A percentile compares a stretch with the other conserved stretches of the same genome.
phyloP scores from a whole-genome alignment of 2,113 vertebrate species.

The Mugil cephalus region DNA sequence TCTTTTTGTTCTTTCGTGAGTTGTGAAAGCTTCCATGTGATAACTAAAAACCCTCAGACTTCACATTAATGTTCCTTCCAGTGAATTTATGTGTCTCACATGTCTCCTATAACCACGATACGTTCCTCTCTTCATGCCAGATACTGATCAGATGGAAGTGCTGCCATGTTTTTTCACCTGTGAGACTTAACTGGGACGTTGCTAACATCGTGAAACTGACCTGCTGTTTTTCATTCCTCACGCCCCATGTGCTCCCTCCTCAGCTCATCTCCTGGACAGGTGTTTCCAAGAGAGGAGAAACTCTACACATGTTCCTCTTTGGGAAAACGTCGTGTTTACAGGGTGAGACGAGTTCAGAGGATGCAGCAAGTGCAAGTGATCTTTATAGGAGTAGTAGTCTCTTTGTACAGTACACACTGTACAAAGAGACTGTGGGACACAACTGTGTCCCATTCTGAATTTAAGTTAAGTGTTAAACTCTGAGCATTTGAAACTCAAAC shows the following conservation, averaged over 20 bases:
- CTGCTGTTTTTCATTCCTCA: slow-evolving; percentile 23
- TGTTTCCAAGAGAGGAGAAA: slow-evolving; percentile 27
- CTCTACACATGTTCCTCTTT: background rate
- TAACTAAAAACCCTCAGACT: too few relatives aligned
- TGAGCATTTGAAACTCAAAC: too few relatives aligned
- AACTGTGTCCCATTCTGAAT: too few relatives aligned
- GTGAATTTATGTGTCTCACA: background rate
- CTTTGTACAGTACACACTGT: too few relatives aligned
- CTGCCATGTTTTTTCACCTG: slow-evolving; percentile 36
- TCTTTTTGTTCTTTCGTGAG: too few relatives aligned
- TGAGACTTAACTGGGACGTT: background rate
- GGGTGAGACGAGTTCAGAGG: too few relatives aligned
- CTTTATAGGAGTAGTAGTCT: too few relatives aligned
- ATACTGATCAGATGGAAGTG: slow-evolving; percentile 2
- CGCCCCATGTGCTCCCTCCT: slow-evolving; percentile 7
- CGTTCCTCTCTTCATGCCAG: background rate
- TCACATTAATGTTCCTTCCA: slow-evolving; percentile 1
- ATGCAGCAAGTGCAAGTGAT: too few relatives aligned
- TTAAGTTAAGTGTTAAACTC: too few relatives aligned
- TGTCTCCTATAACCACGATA: slow-evolving; percentile 7
- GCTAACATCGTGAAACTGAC: background rate
- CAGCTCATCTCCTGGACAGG: slow-evolving; percentile 31
- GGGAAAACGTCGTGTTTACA: background rate
- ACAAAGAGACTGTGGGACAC: too few relatives aligned
- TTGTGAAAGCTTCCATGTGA: too few relatives aligned